Percentiles rank a stretch among this genome's conserved stretches.
Conservation (phyloP, 2,888 invertebrate genomes). For the Dasysyrphus albostriatus region DNA sequence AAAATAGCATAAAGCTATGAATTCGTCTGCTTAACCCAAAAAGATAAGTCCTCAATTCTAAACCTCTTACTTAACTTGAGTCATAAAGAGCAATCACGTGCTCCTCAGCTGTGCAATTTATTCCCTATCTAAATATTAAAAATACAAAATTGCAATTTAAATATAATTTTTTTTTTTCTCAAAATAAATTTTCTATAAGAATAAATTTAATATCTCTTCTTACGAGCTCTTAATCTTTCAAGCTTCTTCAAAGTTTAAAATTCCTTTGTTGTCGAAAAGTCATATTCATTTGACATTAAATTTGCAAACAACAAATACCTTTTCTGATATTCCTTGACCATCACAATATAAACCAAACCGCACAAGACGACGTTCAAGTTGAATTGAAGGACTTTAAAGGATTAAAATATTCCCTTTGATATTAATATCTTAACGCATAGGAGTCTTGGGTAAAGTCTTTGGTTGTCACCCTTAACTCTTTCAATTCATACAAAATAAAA, state of each 20-base stretch:
- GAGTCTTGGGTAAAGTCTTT: constrained; percentile 22
- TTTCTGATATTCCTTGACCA: background rate
- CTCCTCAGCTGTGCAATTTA: too few species aligned
- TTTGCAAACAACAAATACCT: constrained; percentile 14
- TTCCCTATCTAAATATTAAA: too few species aligned
- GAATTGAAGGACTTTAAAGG: constrained; percentile 26
- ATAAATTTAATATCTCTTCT: constrained; percentile 14
- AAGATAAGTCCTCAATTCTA: too few species aligned
- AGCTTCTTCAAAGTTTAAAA: constrained; percentile 18
- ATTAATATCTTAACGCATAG: constrained; percentile 39
- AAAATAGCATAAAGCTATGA: too few species aligned
- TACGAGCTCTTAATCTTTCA: constrained; percentile 19
- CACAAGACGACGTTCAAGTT: background rate
- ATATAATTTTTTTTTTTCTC: background rate
- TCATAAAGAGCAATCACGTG: too few species aligned
- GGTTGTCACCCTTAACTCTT: constrained; percentile 22
- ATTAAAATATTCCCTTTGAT: constrained; percentile 49
- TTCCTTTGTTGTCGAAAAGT: constrained; percentile 23
- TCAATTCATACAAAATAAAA: constrained; percentile 8
- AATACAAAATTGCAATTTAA: too few species aligned
- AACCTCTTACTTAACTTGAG: too few species aligned
- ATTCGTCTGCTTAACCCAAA: too few species aligned
- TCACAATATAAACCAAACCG: constrained; percentile 13
- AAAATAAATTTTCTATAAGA: background rate
- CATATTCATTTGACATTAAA: constrained; percentile 21